These are phyloP conservation scores for Drosophila trichaetosa DNA, from an alignment of 2,888 invertebrate genomes.

Conservation along the genomic window DNA sequence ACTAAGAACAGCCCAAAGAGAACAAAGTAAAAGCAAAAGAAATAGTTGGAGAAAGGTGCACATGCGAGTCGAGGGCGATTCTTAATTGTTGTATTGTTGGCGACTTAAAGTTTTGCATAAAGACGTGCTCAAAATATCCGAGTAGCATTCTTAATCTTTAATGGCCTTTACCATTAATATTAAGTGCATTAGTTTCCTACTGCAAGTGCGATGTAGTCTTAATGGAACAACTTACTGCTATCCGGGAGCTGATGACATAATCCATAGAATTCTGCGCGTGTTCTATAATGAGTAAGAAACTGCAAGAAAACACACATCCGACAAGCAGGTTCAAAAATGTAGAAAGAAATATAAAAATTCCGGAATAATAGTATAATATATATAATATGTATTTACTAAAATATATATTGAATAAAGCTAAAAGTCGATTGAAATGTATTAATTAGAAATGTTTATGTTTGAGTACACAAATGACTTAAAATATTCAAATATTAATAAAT, in stretches of 20 bases:
- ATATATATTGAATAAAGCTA: not conserved
- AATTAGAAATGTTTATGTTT: not conserved
- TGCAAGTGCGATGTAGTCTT: constrained; percentile 44
- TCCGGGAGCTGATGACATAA: constrained; percentile 31
- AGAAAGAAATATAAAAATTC: not conserved
- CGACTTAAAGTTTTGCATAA: constrained; percentile 58
- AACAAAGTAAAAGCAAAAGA: constrained; percentile 1
- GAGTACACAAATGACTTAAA: not conserved
- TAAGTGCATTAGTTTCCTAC: constrained; percentile 47
- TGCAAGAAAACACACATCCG: not conserved
- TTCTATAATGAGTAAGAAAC: not conserved
- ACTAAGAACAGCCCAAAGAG: constrained; percentile 9
- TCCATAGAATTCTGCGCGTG: not conserved
- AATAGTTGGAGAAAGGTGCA: constrained; percentile 30
- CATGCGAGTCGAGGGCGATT: constrained; percentile 11
- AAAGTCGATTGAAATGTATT: not conserved
- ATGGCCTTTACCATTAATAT: constrained; percentile 40
- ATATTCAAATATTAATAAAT: not conserved
- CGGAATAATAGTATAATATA: not conserved
- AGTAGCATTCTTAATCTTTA: constrained; percentile 52
- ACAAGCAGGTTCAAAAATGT: not conserved
- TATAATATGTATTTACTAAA: not conserved
- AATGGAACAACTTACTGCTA: constrained; percentile 22
- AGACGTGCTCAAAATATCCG: constrained; percentile 62
- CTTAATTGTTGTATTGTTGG: constrained; percentile 70